Evolutionary conservation across 2,113 vertebrate species (phyloP).

Genomic region (Toxotes chatareus): DNA sequence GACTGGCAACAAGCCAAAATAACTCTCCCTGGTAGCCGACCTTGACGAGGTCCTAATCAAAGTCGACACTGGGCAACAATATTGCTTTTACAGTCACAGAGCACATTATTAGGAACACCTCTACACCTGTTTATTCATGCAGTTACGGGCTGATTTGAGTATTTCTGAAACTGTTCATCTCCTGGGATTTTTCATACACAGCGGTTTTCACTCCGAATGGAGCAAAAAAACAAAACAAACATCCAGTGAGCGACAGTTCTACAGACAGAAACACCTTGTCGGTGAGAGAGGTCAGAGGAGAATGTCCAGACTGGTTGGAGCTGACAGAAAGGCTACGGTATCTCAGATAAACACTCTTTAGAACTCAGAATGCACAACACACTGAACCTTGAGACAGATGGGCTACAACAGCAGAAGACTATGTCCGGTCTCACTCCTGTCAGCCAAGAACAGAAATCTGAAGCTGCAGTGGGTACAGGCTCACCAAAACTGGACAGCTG

Average conservation of each 20-base stretch:
- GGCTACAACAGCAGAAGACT: background rate
- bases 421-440: background rate
- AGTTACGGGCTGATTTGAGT: background rate
- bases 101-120: background rate
- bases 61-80: constrained; percentile 41
- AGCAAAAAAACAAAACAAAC: background rate
- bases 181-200: background rate
- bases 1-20: constrained; percentile 54
- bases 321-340: background rate
- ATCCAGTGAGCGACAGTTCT: background rate
- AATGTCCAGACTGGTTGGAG: background rate
- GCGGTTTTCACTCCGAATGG: background rate
- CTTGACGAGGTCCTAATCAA: constrained; percentile 48
- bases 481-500: background rate
- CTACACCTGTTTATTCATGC: background rate
- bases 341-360: background rate
- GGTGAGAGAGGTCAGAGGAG: background rate
- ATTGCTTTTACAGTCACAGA: background rate
- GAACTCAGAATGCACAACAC: background rate
- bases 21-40: constrained; percentile 47
- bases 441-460: background rate
- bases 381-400: background rate
- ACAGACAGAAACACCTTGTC: background rate
- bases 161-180: background rate
- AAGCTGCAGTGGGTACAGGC: background rate